phyloP scores from a whole-genome alignment of 1,140 invertebrate species.

The Scaptomyza hsui region DNA sequence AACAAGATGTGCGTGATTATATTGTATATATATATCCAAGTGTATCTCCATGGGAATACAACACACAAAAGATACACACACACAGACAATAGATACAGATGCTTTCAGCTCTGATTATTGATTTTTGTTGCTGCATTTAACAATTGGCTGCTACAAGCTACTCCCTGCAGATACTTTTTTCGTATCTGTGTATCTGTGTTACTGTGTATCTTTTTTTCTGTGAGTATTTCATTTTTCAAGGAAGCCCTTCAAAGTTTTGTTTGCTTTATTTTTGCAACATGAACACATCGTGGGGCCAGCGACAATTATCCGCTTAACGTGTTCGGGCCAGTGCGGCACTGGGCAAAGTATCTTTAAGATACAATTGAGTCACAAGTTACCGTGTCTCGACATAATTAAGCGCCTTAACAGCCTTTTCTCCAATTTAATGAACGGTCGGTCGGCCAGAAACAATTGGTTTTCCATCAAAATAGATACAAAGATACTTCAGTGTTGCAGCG shows the following conservation, averaged over 20 bases:
- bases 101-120: neutral
- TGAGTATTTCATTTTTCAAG: constrained; percentile 54
- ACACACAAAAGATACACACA: neutral
- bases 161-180: constrained; percentile 35
- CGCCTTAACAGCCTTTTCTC: constrained; percentile 33
- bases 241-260: constrained; percentile 80
- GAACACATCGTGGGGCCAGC: constrained; percentile 28
- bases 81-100: constrained; percentile 13
- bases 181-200: constrained; percentile 24
- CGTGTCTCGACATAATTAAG: constrained; percentile 53
- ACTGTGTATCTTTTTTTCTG: constrained; percentile 15
- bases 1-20: constrained; percentile 39
- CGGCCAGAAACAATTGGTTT: constrained; percentile 58
- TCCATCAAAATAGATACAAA: constrained; percentile 38
- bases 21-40: constrained; percentile 17
- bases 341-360: constrained; percentile 78
- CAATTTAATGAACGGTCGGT: constrained; percentile 70
- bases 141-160: constrained; percentile 8
- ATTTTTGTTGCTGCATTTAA: constrained; percentile 50
- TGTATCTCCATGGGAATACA: neutral
- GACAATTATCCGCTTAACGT: constrained; percentile 79
- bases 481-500: constrained; percentile 23
- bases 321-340: constrained; percentile 71
- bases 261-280: constrained; percentile 70
- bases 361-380: constrained; percentile 53